These are phyloP conservation scores for Acronicta leporina DNA, from an alignment of 2,888 invertebrate species.

Conservation along the genomic window DNA sequence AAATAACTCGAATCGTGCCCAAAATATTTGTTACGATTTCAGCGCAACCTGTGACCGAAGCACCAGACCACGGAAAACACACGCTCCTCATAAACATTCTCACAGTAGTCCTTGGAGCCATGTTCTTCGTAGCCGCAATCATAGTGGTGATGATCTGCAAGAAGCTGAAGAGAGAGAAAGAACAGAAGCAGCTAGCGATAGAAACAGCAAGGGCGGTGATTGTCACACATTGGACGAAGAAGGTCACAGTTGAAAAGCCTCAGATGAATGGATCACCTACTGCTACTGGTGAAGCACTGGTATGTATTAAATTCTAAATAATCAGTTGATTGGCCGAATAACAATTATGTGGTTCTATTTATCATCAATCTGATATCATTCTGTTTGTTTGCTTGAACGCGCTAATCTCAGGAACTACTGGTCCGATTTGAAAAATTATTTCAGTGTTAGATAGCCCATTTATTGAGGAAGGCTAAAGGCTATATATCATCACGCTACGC, in stretches of 20 bases:
- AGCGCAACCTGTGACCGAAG: conserved; percentile 78
- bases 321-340: too few relatives aligned
- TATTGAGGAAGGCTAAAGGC: too few relatives aligned
- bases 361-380: background rate
- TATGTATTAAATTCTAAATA: conserved; percentile 63
- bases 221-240: conserved; percentile 96
- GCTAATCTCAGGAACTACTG: too few relatives aligned
- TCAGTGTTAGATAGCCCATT: too few relatives aligned
- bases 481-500: too few relatives aligned
- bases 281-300: conserved; percentile 90
- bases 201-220: conserved; percentile 94
- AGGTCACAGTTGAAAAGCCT: conserved; percentile 96
- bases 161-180: conserved; percentile 93
- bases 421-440: too few relatives aligned
- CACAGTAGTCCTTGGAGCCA: conserved; percentile 89
- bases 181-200: conserved; percentile 93
- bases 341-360: too few relatives aligned
- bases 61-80: conserved; percentile 83
- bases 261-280: conserved; percentile 89
- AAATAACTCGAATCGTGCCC: background rate
- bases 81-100: conserved; percentile 89
- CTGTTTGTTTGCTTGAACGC: too few relatives aligned
- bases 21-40: conserved; percentile 37
- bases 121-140: conserved; percentile 89
- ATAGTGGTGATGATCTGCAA: conserved; percentile 91